phyloP scores from a whole-genome alignment of 92 coral and sea anemone genomes.

The Bergia puertoricense region DNA sequence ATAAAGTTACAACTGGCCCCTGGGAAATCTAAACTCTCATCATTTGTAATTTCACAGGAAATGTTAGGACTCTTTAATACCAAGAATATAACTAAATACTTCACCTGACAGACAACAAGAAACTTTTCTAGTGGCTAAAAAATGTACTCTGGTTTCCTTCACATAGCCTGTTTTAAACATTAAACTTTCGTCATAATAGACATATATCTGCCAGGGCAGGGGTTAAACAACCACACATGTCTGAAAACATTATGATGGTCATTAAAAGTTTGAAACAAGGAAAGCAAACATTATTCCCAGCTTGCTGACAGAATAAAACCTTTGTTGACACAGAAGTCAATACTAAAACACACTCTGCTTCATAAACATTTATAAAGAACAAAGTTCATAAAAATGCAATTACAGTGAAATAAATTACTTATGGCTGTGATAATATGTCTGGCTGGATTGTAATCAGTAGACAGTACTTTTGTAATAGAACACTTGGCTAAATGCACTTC shows the following conservation, averaged over 20 bases:
- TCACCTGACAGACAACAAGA: background rate
- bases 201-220: background rate
- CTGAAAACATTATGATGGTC: background rate
- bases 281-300: conserved; percentile 17
- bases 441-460: background rate
- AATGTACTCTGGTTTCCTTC: background rate
- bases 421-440: background rate
- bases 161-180: background rate
- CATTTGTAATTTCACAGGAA: too few species aligned
- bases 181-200: background rate
- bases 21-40: too few species aligned
- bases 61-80: too few species aligned
- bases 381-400: background rate
- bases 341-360: background rate
- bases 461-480: too few species aligned
- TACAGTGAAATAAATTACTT: background rate
- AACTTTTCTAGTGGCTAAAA: background rate
- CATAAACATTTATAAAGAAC: background rate
- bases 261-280: conserved; percentile 1
- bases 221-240: background rate
- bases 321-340: background rate
- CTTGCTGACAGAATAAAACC: conserved; percentile 18
- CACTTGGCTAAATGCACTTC: background rate
- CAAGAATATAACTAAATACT: too few species aligned
- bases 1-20: too few species aligned